Conservation (phyloP, 1,140 invertebrate species). For the Lasaia peninsularis region DNA sequence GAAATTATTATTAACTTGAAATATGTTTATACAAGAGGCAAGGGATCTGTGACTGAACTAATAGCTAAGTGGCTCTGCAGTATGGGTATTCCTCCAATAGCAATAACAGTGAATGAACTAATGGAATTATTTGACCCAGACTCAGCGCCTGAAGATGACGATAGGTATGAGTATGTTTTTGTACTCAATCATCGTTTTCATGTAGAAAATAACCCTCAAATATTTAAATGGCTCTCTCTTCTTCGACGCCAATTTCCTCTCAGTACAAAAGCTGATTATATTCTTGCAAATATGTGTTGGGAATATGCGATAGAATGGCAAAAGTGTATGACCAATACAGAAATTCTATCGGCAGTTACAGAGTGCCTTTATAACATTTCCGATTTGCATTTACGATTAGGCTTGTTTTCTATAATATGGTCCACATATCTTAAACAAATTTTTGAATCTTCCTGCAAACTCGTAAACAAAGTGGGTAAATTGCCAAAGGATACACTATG, state of each 20-base stretch:
- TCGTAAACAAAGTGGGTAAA: slow-evolving; percentile 94
- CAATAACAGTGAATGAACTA: slow-evolving; percentile 56
- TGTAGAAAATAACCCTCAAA: slow-evolving; percentile 57
- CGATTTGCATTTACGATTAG: slow-evolving; percentile 81
- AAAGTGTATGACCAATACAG: slow-evolving; percentile 84
- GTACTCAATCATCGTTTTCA: slow-evolving; percentile 49
- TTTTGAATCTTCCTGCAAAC: slow-evolving; percentile 84
- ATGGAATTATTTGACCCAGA: slow-evolving; percentile 39
- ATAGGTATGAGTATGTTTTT: slow-evolving; percentile 46
- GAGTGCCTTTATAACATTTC: slow-evolving; percentile 80
- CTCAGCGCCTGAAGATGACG: slow-evolving; percentile 26
- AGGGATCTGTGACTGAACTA: slow-evolving; percentile 90
- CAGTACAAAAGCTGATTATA: slow-evolving; percentile 86
- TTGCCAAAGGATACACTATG: slow-evolving; percentile 90
- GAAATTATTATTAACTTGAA: slow-evolving; percentile 84
- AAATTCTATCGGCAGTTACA: slow-evolving; percentile 81
- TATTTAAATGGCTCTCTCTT: slow-evolving; percentile 79
- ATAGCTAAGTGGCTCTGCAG: slow-evolving; percentile 88
- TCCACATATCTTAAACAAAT: slow-evolving; percentile 88
- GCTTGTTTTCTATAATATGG: slow-evolving; percentile 91
- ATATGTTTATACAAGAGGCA: slow-evolving; percentile 86
- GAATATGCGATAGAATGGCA: slow-evolving; percentile 92
- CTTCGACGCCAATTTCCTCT: slow-evolving; percentile 89
- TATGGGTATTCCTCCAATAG: slow-evolving; percentile 82
- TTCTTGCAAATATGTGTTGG: slow-evolving; percentile 93